phyloP scores from a whole-genome alignment of 2,888 invertebrate genomes.

The Ctena decussata region DNA sequence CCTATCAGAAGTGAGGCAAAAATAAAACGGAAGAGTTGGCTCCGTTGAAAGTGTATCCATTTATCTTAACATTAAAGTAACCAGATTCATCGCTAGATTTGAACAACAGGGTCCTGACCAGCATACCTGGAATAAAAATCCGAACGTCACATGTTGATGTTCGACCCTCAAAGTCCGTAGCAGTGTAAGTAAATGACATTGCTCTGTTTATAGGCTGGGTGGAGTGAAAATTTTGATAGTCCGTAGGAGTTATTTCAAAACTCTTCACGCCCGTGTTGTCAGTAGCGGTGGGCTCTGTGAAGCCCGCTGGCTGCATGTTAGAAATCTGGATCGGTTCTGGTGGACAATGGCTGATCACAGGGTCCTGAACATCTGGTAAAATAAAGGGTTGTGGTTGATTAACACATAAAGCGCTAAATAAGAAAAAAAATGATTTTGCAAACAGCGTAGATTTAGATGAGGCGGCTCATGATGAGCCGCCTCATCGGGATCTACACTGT shows the following conservation, averaged over 20 bases:
- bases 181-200: conserved; percentile 59
- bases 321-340: conserved; percentile 5
- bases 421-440: no score
- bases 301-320: conserved; percentile 36
- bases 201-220: conserved; percentile 26
- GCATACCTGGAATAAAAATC: background rate
- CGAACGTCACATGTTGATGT: conserved; percentile 24
- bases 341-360: conserved; percentile 67
- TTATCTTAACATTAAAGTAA: no score
- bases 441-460: no score
- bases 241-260: conserved; percentile 37
- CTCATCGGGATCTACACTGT: no score
- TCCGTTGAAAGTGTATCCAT: no score
- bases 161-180: conserved; percentile 50
- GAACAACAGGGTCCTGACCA: no score
- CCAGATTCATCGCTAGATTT: no score
- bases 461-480: no score
- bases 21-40: no score
- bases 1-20: no score
- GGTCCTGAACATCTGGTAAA: conserved; percentile 67
- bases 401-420: no score
- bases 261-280: conserved; percentile 63
- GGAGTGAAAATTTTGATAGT: conserved; percentile 36
- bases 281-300: conserved; percentile 36
- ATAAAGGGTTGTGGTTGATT: no score